Evolutionary conservation across 2,797 vertebrate genomes (phyloP), one percentile per base, ranked within the genome.

Genomic region (Cheirogaleus major): DNA sequence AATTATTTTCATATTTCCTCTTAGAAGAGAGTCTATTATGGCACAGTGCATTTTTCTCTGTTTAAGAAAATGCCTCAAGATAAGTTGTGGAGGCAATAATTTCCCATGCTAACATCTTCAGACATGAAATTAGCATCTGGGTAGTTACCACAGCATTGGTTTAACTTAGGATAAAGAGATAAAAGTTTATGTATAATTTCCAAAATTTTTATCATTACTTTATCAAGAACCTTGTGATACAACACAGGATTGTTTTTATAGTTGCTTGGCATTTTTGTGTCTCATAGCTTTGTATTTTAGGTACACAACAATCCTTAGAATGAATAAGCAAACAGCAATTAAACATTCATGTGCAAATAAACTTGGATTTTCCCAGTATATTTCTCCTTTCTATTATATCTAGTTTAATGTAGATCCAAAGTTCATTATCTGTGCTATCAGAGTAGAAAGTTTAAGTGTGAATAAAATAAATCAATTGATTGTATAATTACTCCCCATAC

Each of bases 61-160:
- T 78, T 89, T 92, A 97, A 93, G 17, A 81, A 57, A 90, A 70
- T 69, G 30, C 18, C 27, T 84, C 80, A 91, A 52, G 30, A 87
- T 63, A 91, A 92, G 75, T 15, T 50, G 10, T 13, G 27, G 18
- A 82, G 57, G 25, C 5, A 78, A 88, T 55, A 61, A 30, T 72
- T 93, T 85, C 94, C 27, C 55, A 4, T 30, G 57, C 67, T 48
- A 79, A n/a, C 23, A 65, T 45, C 27, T 75, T 88, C 30, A 84
- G 82, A 88, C 17, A 89, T n/a, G 30, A 94, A 52, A 79, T 91
- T 57, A n/a, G 8, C 48, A 45, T 12, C 17, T 75, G 35, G 11
- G 25, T 22, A 38, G 90, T n/a, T 69, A 38, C 75, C 45, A 65
- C 14, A 18, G 23, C 32, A 80, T 52, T 88, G 38, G 1, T 45